Evolutionary conservation across 2,113 vertebrate species (phyloP).

Genomic region (Lamprotornis superbus): DNA sequence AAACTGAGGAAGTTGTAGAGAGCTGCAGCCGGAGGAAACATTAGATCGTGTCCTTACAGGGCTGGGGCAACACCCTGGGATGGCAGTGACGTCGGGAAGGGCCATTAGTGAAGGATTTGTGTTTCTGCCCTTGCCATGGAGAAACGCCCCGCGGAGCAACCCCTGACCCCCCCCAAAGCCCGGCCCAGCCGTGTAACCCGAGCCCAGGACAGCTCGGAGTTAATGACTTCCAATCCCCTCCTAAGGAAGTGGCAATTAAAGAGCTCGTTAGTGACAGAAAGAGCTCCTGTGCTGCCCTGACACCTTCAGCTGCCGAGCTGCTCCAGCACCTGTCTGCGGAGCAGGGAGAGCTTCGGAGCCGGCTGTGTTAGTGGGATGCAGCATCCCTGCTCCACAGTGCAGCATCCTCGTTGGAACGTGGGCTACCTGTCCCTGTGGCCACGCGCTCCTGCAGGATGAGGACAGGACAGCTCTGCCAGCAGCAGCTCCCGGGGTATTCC

Average conservation of each 20-base stretch:
- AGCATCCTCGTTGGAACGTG: accelerated
- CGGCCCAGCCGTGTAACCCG: neutral
- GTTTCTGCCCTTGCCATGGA: neutral
- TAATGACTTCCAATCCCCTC: neutral
- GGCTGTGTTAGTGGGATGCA: accelerated
- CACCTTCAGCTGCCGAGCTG: neutral
- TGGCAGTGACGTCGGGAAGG: neutral
- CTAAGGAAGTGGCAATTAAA: neutral
- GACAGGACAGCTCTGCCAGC: neutral
- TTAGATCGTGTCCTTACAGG: accelerated
- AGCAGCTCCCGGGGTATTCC: neutral
- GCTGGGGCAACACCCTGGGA: accelerated
- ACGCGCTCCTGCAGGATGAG: accelerated
- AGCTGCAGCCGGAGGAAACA: neutral
- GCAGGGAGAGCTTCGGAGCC: accelerated
- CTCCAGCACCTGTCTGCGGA: neutral
- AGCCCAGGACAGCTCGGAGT: neutral
- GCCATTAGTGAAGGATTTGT: neutral
- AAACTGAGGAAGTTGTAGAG: accelerated
- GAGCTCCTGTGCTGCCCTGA: neutral
- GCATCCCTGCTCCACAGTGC: neutral
- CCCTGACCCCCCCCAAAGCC: neutral
- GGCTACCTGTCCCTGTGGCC: neutral
- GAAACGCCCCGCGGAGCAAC: neutral
- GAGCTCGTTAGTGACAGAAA: neutral